These are phyloP conservation scores for Apamea monoglypha DNA, from an alignment of 2,888 invertebrate genomes.

Conservation along the genomic window DNA sequence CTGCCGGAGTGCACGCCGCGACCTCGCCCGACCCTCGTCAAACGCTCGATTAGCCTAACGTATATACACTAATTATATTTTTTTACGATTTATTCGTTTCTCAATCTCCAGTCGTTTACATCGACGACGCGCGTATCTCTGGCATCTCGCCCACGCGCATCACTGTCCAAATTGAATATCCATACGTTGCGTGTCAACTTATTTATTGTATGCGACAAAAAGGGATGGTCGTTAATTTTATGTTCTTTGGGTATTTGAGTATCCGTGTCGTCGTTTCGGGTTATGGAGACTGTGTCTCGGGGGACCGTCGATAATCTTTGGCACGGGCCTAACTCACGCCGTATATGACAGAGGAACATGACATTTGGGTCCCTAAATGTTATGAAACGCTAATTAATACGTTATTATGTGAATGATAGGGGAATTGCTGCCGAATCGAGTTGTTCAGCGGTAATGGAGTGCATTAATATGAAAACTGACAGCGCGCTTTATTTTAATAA, in stretches of 20 bases:
- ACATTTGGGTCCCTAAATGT: conserved; percentile 71
- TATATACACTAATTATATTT: conserved; percentile 84
- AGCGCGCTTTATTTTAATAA: conserved; percentile 66
- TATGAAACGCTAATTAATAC: conserved; percentile 76
- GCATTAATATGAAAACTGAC: conserved; percentile 75
- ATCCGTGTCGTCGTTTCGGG: conserved; percentile 67
- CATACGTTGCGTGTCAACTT: conserved; percentile 75
- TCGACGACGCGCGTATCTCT: conserved; percentile 78
- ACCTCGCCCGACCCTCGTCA: conserved; percentile 88
- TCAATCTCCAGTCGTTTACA: conserved; percentile 73
- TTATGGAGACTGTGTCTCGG: conserved; percentile 55
- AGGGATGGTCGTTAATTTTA: conserved; percentile 75
- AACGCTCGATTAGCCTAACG: conserved; percentile 88
- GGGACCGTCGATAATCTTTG: conserved; percentile 62
- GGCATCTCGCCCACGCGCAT: conserved; percentile 78
- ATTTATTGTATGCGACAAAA: conserved; percentile 75
- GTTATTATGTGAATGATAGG: conserved; percentile 71
- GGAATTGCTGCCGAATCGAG: conserved; percentile 66
- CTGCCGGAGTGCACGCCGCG: conserved; percentile 77
- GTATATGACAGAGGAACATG: conserved; percentile 72
- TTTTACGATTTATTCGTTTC: conserved; percentile 77
- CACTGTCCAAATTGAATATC: conserved; percentile 80
- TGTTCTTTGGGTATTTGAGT: conserved; percentile 65
- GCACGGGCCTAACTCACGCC: conserved; percentile 71
- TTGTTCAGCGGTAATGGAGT: conserved; percentile 70